A percentile compares a stretch with the other conserved stretches of the same genome.
phyloP scores from a whole-genome alignment of 2,888 invertebrate species.

The Cheilosia vernalis region DNA sequence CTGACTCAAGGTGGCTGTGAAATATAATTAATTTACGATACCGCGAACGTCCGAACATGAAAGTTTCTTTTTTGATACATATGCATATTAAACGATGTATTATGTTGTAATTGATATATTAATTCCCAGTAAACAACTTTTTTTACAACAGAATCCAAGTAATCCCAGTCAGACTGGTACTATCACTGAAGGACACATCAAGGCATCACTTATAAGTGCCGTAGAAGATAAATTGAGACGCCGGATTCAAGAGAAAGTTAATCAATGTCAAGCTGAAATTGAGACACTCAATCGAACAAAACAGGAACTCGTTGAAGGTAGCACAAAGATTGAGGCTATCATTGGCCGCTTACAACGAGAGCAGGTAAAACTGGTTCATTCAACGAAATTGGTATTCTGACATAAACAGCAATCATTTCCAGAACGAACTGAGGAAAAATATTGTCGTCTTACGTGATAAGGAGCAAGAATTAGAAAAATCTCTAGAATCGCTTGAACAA shows the following conservation, averaged over 20 bases:
- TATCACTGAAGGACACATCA: constrained; percentile 97
- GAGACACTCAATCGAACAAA: constrained; percentile 94
- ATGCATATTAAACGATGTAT: no score
- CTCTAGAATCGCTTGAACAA: constrained; percentile 89
- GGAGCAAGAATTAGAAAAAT: constrained; percentile 92
- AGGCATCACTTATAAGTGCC: constrained; percentile 96
- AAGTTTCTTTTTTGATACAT: no score
- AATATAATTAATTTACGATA: no score
- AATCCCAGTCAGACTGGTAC: constrained; percentile 87
- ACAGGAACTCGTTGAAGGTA: constrained; percentile 93
- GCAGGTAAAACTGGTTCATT: constrained; percentile 82
- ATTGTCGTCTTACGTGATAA: constrained; percentile 93
- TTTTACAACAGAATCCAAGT: not conserved
- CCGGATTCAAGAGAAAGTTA: constrained; percentile 94
- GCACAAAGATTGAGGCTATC: constrained; percentile 91
- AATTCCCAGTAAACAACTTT: not conserved
- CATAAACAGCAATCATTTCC: constrained; percentile 39
- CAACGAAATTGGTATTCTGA: not conserved
- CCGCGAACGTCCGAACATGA: no score
- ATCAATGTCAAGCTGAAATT: constrained; percentile 95
- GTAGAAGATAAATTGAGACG: constrained; percentile 96
- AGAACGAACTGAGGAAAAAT: constrained; percentile 93
- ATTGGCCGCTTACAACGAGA: constrained; percentile 90
- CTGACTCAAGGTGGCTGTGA: no score
- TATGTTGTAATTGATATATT: no score